phyloP scores from a whole-genome alignment of 2,888 invertebrate genomes.

The Trypoxylon attenuatum region DNA sequence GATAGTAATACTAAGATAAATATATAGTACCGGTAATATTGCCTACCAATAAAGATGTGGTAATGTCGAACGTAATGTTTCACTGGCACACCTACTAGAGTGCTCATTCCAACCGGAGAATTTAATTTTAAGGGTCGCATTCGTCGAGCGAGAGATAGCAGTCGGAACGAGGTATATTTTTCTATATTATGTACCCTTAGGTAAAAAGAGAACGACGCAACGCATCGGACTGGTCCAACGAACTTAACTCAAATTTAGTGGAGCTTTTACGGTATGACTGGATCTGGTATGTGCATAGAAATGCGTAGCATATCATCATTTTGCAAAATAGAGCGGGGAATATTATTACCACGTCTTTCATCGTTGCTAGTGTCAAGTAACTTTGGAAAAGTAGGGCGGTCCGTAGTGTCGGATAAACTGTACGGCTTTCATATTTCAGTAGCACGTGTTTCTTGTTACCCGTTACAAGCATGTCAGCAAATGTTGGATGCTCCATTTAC shows the following conservation, averaged over 20 bases:
- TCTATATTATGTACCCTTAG: no score
- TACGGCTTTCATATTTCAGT: conserved; percentile 40
- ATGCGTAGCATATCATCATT: neutral
- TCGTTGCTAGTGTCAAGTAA: conserved; percentile 25
- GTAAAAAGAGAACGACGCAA: no score
- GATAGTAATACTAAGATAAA: no score
- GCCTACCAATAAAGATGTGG: no score
- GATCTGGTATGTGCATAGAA: neutral
- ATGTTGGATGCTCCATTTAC: conserved; percentile 24
- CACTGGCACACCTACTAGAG: no score
- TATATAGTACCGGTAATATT: no score
- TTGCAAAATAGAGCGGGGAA: conserved; percentile 18
- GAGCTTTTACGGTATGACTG: neutral
- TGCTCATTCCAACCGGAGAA: no score
- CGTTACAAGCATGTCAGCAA: conserved; percentile 12
- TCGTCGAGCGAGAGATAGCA: no score
- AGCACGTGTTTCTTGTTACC: conserved; percentile 28
- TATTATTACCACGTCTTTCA: conserved; percentile 31
- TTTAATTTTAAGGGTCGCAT: no score
- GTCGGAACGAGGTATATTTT: no score
- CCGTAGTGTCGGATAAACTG: conserved; percentile 29
- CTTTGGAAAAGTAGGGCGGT: conserved; percentile 28
- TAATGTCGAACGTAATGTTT: no score
- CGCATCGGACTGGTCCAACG: no score
- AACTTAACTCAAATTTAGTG: neutral